Evolutionary conservation across 1,140 invertebrate genomes (phyloP), one percentile per base, ranked within the genome.

Genomic region (Protaetia brevitarsis): DNA sequence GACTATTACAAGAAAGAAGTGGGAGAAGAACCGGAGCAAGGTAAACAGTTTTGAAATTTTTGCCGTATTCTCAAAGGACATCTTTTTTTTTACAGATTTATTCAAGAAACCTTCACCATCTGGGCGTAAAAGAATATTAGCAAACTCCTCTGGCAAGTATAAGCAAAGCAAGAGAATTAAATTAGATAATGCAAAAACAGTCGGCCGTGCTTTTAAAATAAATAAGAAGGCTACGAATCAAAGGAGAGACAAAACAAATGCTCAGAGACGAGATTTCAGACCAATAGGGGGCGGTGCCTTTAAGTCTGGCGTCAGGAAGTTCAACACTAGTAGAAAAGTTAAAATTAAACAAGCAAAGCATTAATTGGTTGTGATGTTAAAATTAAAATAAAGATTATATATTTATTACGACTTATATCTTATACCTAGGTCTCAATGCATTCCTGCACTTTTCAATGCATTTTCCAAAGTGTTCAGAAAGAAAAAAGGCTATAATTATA

Each of bases 1-100:
- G 87, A 91, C 68, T 95, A 94, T 82, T 96, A 92, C 77, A 83
- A 87, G 66, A 79, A 93, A 70, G 93, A 94, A 85, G 91, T 96
- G 23, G 93, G 93, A 45, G 85, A 89, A 67, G 89, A 93, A 74
- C 94, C 93, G 3, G 93, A 95, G 68, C 83, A 88, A 84, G 73
- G 72, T 75, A 70, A n/a, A 16, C 1, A 23, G 60, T n/a, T 11
- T 64, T 26, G 13, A 7, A 64, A 4, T 6, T 34, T 11, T 37
- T 10, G 10, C 5, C 7, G 34, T 13, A 37, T 36, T 63, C 36
- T 19, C 10, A n/a, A n/a, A n/a, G n/a, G n/a, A n/a, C n/a, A n/a
- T n/a, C n/a, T 6, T 37, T 63, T 37, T 34, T 0, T 1, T 63
- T 63, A 27, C 31, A 63, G 60, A 63, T 37, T 41, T 63, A 23